These are phyloP conservation scores for Spea bombifrons DNA, from an alignment of 2,113 vertebrate species.

Conservation along the genomic window DNA sequence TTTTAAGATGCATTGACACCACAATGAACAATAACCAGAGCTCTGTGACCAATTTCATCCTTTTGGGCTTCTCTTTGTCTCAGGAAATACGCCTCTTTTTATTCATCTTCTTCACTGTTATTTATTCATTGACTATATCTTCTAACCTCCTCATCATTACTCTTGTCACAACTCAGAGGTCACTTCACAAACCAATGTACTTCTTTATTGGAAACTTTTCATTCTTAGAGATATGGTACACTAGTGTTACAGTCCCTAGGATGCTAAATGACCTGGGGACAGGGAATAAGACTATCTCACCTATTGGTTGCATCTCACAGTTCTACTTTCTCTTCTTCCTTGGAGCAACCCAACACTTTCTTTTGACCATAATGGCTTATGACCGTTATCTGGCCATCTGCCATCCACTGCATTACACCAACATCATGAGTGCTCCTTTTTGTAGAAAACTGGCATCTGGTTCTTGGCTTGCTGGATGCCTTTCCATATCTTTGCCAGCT, in stretches of 20 bases:
- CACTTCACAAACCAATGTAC: constrained; percentile 53
- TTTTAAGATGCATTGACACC: not conserved
- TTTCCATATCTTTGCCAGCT: constrained; percentile 2
- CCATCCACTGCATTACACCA: constrained; percentile 12
- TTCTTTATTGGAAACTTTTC: constrained; percentile 56
- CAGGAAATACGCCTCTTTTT: not conserved
- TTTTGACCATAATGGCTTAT: constrained; percentile 9
- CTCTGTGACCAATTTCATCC: constrained; percentile 25
- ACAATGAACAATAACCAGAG: constrained; percentile 37
- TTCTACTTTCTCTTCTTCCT: constrained; percentile 45
- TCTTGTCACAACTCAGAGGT: constrained; percentile 12
- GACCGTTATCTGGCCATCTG: constrained; percentile 19
- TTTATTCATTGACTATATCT: constrained; percentile 28
- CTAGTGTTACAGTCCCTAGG: constrained; percentile 48
- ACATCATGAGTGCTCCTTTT: constrained; percentile 9
- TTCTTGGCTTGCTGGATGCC: not conserved
- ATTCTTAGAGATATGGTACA: constrained; percentile 49
- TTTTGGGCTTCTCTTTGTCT: constrained; percentile 23
- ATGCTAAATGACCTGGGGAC: constrained; percentile 47
- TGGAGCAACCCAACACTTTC: constrained; percentile 14
- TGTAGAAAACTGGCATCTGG: not conserved
- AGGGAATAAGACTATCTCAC: constrained; percentile 31
- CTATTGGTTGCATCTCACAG: constrained; percentile 41
- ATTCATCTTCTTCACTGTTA: constrained; percentile 9
- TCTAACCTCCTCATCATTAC: constrained; percentile 22